Conservation (phyloP, 2,888 invertebrate genomes). For the Dryobotodes eremita region DNA sequence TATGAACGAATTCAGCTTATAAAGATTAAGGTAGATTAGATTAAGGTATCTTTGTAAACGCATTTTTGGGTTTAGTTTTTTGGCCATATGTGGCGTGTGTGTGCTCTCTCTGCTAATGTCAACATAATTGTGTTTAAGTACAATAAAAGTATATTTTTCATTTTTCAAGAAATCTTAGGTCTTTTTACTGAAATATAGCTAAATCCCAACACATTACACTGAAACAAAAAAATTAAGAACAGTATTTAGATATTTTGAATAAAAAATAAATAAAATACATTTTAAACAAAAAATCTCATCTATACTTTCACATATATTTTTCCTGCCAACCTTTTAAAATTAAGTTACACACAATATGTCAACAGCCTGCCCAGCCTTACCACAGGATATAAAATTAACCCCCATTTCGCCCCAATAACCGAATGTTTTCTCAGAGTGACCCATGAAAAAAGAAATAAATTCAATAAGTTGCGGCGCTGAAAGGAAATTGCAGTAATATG, state of each 20-base stretch:
- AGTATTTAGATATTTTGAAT: neutral
- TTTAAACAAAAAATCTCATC: neutral
- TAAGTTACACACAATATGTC: constrained; percentile 36
- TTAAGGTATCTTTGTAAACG: too few relatives aligned
- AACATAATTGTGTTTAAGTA: too few relatives aligned
- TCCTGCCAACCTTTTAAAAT: constrained; percentile 13
- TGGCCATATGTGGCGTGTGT: too few relatives aligned
- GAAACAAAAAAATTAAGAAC: neutral
- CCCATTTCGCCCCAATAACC: constrained; percentile 55
- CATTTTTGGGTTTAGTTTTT: too few relatives aligned
- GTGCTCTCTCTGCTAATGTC: too few relatives aligned
- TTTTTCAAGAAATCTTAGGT: too few relatives aligned
- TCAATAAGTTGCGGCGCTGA: constrained; percentile 81
- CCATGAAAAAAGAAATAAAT: constrained; percentile 80
- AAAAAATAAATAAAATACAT: neutral
- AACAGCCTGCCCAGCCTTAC: constrained; percentile 8
- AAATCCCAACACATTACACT: too few relatives aligned
- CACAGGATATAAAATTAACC: constrained; percentile 43
- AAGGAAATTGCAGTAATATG: constrained; percentile 82
- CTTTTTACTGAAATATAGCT: too few relatives aligned
- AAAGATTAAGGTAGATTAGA: too few relatives aligned
- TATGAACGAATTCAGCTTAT: too few relatives aligned
- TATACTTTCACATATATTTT: neutral
- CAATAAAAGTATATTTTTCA: too few relatives aligned
- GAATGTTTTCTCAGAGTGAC: constrained; percentile 64